A percentile compares a stretch with the other conserved stretches of the same genome.
Conservation (phyloP, 1,140 invertebrate genomes). For the Solen grandis region DNA sequence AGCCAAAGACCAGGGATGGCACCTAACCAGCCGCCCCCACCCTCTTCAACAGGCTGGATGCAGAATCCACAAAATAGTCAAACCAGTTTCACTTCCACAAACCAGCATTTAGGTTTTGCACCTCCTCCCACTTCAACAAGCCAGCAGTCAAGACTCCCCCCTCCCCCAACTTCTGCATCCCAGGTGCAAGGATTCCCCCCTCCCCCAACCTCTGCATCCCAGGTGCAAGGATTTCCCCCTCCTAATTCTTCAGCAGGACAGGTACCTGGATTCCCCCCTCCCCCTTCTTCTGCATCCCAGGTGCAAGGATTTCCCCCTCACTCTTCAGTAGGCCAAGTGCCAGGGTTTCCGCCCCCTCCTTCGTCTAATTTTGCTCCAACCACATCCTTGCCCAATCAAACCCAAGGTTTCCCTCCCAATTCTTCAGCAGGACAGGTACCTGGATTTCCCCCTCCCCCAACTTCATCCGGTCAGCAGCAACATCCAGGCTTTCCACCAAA, state of each 20-base stretch:
- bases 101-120: not conserved
- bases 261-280: constrained; percentile 20
- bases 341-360: constrained; percentile 41
- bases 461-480: not conserved
- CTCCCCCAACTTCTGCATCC: not conserved
- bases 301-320: constrained; percentile 28
- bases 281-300: constrained; percentile 13
- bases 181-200: not conserved
- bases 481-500: constrained; percentile 19
- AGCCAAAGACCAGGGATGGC: no score
- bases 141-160: constrained; percentile 41
- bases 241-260: constrained; percentile 23
- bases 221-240: constrained; percentile 10
- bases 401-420: constrained; percentile 14
- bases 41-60: no score
- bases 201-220: not conserved
- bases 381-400: constrained; percentile 27
- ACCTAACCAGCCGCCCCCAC: no score
- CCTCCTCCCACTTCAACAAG: not conserved
- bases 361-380: no score
- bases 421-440: constrained; percentile 19
- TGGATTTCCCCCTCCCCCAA: constrained; percentile 42
- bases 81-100: no score
- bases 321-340: not conserved
- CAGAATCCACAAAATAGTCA: no score